phyloP scores from a whole-genome alignment of 2,888 invertebrate species.

The Brachypalpus laphriformis region DNA sequence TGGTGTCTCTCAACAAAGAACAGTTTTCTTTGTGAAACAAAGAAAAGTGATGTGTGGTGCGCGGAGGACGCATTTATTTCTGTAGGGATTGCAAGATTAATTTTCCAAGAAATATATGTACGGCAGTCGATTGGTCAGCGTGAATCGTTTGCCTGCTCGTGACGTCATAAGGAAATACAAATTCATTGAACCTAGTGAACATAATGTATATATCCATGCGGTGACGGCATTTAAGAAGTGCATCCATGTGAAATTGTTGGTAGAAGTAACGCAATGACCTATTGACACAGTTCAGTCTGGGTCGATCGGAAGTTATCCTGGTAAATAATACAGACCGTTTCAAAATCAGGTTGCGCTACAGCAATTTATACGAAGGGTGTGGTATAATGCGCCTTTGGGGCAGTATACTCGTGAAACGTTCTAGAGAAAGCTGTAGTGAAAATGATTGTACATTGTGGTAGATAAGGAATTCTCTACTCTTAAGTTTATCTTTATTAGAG shows the following conservation, averaged over 20 bases:
- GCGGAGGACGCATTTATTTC: neutral
- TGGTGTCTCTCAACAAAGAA: neutral
- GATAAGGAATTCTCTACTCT: no score
- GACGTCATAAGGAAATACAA: constrained; percentile 30
- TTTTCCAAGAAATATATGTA: neutral
- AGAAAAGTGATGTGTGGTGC: neutral
- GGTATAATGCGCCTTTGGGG: neutral
- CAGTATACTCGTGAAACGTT: no score
- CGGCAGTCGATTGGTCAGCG: neutral
- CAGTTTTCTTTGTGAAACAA: neutral
- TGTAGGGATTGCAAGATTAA: neutral
- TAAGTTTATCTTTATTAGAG: no score
- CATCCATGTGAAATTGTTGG: neutral
- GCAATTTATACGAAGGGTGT: neutral
- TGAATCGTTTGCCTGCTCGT: neutral
- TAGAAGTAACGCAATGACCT: constrained; percentile 4
- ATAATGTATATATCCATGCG: constrained; percentile 7
- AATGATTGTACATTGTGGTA: no score
- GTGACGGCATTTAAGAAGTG: no score
- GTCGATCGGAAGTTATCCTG: no score
- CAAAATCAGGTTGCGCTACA: neutral
- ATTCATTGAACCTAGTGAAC: no score
- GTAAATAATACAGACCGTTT: no score
- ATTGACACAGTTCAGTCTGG: constrained; percentile 31
- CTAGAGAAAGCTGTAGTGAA: no score